These are phyloP conservation scores for Aselliscus stoliczkanus DNA, from an alignment of 2,797 vertebrate genomes.

Conservation along the genomic window DNA sequence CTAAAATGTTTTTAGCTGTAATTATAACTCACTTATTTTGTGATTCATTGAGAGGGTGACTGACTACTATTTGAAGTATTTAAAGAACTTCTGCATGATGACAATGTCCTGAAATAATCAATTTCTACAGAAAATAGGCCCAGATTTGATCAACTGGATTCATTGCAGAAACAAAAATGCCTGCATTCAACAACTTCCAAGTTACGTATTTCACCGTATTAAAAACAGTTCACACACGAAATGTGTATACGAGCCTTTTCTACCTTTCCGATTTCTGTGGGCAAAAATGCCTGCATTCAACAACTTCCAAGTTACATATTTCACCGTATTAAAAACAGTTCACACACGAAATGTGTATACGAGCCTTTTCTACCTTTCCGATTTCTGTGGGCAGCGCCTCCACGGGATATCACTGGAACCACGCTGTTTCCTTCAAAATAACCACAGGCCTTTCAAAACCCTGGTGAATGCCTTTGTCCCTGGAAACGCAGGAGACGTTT, in stretches of 20 bases:
- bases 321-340: rapidly evolving
- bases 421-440: not conserved
- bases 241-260: rapidly evolving
- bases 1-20: not conserved
- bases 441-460: conserved; percentile 18
- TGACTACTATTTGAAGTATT: not conserved
- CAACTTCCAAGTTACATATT: not conserved
- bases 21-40: not conserved
- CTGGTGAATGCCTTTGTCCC: conserved; percentile 38
- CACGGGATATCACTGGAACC: not conserved
- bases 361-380: rapidly evolving
- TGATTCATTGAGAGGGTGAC: rapidly evolving
- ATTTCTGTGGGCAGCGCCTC: no score
- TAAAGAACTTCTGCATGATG: not conserved
- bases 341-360: rapidly evolving
- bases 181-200: not conserved
- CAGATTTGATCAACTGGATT: not conserved
- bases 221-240: no score
- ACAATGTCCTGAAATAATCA: not conserved
- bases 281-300: not conserved
- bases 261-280: no score
- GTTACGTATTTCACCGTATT: not conserved
- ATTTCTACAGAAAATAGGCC: not conserved
- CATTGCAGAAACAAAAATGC: not conserved
- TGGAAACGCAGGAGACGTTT: not conserved